Percentiles rank a stretch among this genome's conserved stretches.
phyloP scores from a whole-genome alignment of 1,140 invertebrate genomes.

The Drepana arcuata region DNA sequence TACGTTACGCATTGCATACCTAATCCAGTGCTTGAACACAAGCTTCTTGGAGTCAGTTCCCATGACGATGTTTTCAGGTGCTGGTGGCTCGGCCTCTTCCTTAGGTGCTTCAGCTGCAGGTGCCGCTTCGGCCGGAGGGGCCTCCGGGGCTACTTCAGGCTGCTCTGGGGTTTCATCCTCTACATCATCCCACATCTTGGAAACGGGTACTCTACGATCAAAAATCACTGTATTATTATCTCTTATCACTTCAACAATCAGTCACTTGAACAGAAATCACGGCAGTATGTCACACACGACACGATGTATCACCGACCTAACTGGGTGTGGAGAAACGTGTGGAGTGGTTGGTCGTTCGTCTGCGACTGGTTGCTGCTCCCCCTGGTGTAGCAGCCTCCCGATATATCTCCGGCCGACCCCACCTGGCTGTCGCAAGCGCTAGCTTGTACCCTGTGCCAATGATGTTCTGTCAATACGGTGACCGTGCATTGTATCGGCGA shows the following conservation, averaged over 20 bases:
- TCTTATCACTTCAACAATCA: constrained; percentile 15
- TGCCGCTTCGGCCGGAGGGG: constrained; percentile 32
- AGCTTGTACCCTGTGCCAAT: constrained; percentile 45
- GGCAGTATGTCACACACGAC: constrained; percentile 20
- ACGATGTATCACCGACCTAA: constrained; percentile 40
- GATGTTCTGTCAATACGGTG: constrained; percentile 65
- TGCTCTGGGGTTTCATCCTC: constrained; percentile 44
- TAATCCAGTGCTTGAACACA: constrained; percentile 82
- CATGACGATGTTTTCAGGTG: constrained; percentile 71
- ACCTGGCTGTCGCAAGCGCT: constrained; percentile 57
- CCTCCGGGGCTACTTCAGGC: constrained; percentile 20
- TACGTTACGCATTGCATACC: constrained; percentile 56
- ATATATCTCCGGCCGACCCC: constrained; percentile 65
- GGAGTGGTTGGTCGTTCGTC: constrained; percentile 53
- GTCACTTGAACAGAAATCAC: constrained; percentile 11
- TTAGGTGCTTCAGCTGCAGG: constrained; percentile 50
- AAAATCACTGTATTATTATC: constrained; percentile 30
- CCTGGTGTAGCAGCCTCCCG: constrained; percentile 44
- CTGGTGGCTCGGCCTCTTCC: constrained; percentile 71
- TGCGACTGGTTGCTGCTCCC: constrained; percentile 44
- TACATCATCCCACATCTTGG: constrained; percentile 61
- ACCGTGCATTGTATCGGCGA: constrained; percentile 45
- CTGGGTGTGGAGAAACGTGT: constrained; percentile 48
- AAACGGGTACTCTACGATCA: constrained; percentile 40
- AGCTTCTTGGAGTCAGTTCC: constrained; percentile 70